Conservation (phyloP, 2,113 vertebrate genomes). For the Mastomys natalensis region DNA sequence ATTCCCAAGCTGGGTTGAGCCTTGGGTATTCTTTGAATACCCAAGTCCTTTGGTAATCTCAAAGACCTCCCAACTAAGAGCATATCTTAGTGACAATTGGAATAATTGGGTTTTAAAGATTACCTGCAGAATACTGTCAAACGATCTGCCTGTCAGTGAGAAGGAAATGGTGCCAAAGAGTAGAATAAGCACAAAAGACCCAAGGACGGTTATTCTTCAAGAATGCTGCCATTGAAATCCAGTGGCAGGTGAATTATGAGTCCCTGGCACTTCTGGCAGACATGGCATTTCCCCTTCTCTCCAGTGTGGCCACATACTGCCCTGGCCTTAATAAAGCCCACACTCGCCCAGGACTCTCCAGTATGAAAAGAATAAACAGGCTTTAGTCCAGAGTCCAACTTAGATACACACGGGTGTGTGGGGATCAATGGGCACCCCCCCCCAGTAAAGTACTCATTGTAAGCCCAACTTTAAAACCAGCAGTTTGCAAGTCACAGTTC, state of each 20-base stretch:
- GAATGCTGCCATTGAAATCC: neutral
- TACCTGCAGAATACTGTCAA: conserved; percentile 33
- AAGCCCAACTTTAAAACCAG: conserved; percentile 25
- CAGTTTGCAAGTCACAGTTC: conserved; percentile 28
- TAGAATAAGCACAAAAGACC: conserved; percentile 50
- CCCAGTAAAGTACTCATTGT: neutral
- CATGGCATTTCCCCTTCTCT: neutral
- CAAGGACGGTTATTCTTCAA: neutral
- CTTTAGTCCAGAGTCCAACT: neutral
- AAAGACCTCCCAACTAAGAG: conserved; percentile 41
- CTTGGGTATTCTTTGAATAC: conserved; percentile 57
- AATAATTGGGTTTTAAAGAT: conserved; percentile 35
- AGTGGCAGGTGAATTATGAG: neutral
- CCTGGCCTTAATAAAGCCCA: neutral
- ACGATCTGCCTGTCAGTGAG: neutral
- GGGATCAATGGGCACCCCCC: neutral
- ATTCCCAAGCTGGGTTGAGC: neutral
- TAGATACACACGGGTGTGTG: neutral
- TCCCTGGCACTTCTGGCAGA: neutral
- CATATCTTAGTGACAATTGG: conserved; percentile 24
- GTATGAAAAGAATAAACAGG: neutral
- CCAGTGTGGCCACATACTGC: neutral
- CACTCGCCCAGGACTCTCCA: neutral
- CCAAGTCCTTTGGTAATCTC: conserved; percentile 41
- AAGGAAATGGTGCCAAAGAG: conserved; percentile 14